Evolutionary conservation across 2,888 invertebrate genomes (phyloP), one percentile per base, ranked within the genome.

Genomic region (Drosophila barbarae): DNA sequence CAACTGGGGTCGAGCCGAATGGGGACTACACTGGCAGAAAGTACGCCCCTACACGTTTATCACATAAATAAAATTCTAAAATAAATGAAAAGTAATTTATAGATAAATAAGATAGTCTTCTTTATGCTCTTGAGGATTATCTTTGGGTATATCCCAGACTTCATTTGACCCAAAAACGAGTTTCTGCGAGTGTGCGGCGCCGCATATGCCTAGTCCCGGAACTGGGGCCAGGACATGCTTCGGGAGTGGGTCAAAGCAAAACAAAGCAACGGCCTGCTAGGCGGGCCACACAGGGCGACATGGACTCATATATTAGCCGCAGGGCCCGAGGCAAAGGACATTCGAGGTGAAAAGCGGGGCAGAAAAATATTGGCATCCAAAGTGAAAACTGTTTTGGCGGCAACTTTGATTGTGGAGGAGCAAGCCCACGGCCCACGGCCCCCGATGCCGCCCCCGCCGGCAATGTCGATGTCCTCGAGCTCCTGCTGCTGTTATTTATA

Each of bases 361-460:
- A 79, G 77, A 59, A 79, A 80, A 79, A 80, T 83, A 80, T 77
- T 83, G 76, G 81, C 69, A 77, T 69, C 72, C 78, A 79, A 80
- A 76, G 78, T 80, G 84, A 83, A 83, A 83, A 83, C 79, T 72
- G 84, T 80, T 80, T 80, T 83, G 76, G 81, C 71, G 79, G 79
- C 74, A 84, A 80, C 81, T 80, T 83, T 80, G 84, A 80, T 83
- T 80, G 83, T 71, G 71, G 6, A 35, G 47, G 38, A 51, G 30
- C 34, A 30, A 46, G 35, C 34, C 35, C 23, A 13, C 13, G 7
- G 35, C 34, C 35, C 23, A 13, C 13, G 7, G 5, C n/a, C 23
- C 10, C 61, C 61, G 21, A 35, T 15, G 32, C 21, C 42, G 10
- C 36, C 52, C 51, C 28, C 44, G 15, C 28, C 15, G 10, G 44